These are phyloP conservation scores for Cyprinodon tularosa DNA, from an alignment of 2,113 vertebrate genomes.

Conservation along the genomic window DNA sequence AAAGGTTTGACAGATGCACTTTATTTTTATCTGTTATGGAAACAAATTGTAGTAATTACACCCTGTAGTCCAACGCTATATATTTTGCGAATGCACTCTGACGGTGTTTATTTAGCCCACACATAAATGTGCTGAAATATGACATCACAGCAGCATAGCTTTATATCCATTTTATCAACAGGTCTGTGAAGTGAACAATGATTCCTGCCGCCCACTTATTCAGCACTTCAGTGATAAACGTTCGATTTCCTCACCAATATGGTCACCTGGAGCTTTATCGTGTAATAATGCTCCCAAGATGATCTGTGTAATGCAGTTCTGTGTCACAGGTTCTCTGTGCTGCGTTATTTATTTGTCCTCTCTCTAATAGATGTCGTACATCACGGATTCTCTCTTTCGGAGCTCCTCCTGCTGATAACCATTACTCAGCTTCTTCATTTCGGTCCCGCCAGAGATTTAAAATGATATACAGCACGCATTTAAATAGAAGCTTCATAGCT, in stretches of 20 bases:
- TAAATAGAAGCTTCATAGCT: conserved; percentile 37
- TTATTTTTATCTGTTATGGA: not conserved
- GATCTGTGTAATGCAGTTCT: not conserved
- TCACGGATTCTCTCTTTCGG: conserved; percentile 9
- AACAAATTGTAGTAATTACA: not conserved
- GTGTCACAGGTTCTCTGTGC: conserved; percentile 15
- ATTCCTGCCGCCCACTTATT: not conserved
- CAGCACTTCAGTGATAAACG: conserved; percentile 16
- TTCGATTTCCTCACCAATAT: not conserved
- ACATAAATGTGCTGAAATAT: not conserved
- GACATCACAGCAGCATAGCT: not conserved
- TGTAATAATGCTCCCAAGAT: conserved; percentile 8
- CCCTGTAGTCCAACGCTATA: not conserved
- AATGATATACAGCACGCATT: conserved; percentile 4
- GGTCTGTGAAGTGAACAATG: not conserved
- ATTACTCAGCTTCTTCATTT: conserved; percentile 29
- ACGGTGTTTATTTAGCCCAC: not conserved
- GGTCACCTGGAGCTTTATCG: conserved; percentile 11
- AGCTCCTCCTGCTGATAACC: conserved; percentile 13
- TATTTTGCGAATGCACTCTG: not conserved
- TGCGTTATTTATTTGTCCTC: conserved; percentile 1
- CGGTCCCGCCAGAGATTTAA: conserved; percentile 20
- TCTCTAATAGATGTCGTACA: conserved; percentile 12
- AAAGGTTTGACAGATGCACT: not conserved
- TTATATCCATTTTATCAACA: not conserved